Evolutionary conservation across 2,797 vertebrate species (phyloP).

Genomic region (Diplodus puntazzo): DNA sequence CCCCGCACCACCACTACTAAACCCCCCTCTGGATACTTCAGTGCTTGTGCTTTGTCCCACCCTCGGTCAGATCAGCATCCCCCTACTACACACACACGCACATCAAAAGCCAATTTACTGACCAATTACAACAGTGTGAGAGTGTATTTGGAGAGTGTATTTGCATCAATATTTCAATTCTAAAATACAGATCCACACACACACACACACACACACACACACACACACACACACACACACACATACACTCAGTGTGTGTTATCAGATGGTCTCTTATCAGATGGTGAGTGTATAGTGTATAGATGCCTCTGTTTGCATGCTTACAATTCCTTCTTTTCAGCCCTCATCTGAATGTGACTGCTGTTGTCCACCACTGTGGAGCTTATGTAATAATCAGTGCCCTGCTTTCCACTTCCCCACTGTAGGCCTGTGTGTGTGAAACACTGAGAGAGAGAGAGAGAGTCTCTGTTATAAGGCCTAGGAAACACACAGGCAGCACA

Average conservation of each 20-base stretch:
- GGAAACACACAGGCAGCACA: slow-evolving; percentile 73
- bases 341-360: slow-evolving; percentile 57
- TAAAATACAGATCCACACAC: slow-evolving; percentile 25
- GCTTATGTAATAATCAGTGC: slow-evolving; percentile 74
- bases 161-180: slow-evolving; percentile 59
- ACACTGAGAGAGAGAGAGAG: slow-evolving; percentile 40
- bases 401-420: slow-evolving; percentile 61
- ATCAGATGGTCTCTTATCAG: slow-evolving; percentile 50
- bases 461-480: slow-evolving; percentile 62
- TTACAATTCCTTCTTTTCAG: slow-evolving; percentile 66
- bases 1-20: slow-evolving; percentile 36
- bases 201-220: slow-evolving; percentile 1
- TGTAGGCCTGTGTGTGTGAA: slow-evolving; percentile 46
- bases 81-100: slow-evolving; percentile 18
- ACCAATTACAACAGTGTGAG: slow-evolving; percentile 54
- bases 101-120: slow-evolving; percentile 64
- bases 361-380: slow-evolving; percentile 64
- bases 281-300: slow-evolving; percentile 53
- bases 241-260: slow-evolving; percentile 8
- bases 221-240: no score
- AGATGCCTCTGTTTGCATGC: slow-evolving; percentile 51
- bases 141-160: slow-evolving; percentile 26
- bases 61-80: slow-evolving; percentile 55
- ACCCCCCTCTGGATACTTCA: slow-evolving; percentile 41
- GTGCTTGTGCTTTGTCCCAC: slow-evolving; percentile 55